Base-by-base conservation (phyloP, 2,888 invertebrate species). In the Cistogaster globosa region DNA sequence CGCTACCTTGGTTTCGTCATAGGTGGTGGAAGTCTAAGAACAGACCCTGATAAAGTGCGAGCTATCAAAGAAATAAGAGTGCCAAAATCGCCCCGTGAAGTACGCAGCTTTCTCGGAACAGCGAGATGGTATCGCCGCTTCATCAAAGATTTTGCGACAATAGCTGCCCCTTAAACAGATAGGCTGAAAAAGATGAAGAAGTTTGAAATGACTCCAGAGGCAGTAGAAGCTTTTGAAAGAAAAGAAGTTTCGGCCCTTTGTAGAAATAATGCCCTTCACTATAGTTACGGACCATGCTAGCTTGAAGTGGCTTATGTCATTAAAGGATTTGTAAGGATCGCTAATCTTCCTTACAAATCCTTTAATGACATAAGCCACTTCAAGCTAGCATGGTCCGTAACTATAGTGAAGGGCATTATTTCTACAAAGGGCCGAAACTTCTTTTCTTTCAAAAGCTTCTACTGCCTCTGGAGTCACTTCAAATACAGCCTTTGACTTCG, bases 121-220 rank as follows among this genome's bases (percentile, higher is more conserved):
- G 84, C 87, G 1, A 87, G 87, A 0, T 88, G 87, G 87, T 87
- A 87, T 36, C 32, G 86, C 0, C 53, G 87, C 0, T 87, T 88
- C 38, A 84, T 87, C 9, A 57, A 55, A 11, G 36, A 67, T 16
- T 63, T 63, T 3, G 63, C 63, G 1, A 16, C 22, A 4, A 11
- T 79, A 22, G 72, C 85, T 0, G n/a, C 75, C 62, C 86, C 38
- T 0, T 51, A 86, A 0, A 85, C 48, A 2, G 81, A 77, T 5
- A 82, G 60, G 0, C 26, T 82, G 1, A 82, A 75, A n/a, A 76
- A 76, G 18, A 8, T 26, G 2, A 60, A 32, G 7, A 82, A 82
- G 38, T 80, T 74, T 80, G 8, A 22, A 0, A 57, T 74, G 58
- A 60, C 67, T 0, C 14, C 58, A 4, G 55, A 26, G 14, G 55